Conservation (phyloP, 2,113 vertebrate genomes). For the Myocastor coypus region DNA sequence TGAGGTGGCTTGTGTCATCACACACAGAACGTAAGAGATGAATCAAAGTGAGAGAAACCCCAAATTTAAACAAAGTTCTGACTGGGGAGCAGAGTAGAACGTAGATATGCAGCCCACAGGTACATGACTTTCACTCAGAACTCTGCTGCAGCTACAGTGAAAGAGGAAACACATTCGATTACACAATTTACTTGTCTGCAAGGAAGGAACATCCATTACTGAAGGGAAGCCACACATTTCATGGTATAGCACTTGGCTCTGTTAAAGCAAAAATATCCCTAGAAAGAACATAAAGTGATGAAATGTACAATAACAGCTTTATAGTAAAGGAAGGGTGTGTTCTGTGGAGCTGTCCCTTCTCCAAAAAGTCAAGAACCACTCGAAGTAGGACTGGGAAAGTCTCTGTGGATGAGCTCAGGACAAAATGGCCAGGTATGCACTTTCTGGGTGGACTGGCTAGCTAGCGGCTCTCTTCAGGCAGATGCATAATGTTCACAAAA, state of each 20-base stretch:
- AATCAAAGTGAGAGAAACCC: neutral
- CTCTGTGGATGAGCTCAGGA: neutral
- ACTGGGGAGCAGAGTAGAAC: conserved; percentile 13
- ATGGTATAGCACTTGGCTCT: neutral
- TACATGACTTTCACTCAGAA: neutral
- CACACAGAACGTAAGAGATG: neutral
- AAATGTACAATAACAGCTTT: neutral
- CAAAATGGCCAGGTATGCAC: neutral
- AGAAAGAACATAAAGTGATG: neutral
- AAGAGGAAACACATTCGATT: conserved; percentile 16
- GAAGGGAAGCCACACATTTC: conserved; percentile 9
- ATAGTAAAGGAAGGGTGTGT: neutral
- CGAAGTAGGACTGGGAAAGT: neutral
- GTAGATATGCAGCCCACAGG: neutral
- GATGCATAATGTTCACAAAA: neutral
- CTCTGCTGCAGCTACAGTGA: neutral
- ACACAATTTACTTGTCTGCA: neutral
- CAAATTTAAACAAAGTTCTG: neutral
- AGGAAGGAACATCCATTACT: neutral
- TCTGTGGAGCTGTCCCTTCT: neutral
- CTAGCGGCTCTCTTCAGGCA: neutral
- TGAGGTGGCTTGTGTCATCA: neutral
- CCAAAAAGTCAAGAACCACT: neutral
- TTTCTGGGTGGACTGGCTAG: neutral
- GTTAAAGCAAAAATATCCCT: neutral